Conservation (phyloP, 1,140 invertebrate genomes). For the Holcopasites calliopsidis region DNA sequence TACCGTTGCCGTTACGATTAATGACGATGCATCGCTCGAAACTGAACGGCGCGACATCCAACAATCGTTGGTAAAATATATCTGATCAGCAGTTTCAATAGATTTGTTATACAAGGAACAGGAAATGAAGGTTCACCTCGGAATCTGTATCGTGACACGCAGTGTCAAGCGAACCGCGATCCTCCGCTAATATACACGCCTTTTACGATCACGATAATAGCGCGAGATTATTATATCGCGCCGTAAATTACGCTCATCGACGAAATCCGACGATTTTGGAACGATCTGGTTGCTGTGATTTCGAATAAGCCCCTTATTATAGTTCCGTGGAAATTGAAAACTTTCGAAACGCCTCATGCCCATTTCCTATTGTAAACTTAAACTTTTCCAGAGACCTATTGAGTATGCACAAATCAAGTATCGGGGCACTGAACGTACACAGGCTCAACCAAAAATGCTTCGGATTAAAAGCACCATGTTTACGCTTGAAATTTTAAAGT, state of each 20-base stretch:
- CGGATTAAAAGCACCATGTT: too few species aligned
- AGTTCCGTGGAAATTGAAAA: not conserved
- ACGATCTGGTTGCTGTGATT: not conserved
- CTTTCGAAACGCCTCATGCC: not conserved
- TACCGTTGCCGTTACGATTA: conserved; percentile 9
- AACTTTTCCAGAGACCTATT: not conserved
- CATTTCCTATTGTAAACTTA: too few species aligned
- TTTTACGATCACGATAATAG: conserved; percentile 1
- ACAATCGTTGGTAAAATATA: too few species aligned
- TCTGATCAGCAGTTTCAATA: too few species aligned
- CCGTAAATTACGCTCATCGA: conserved; percentile 4
- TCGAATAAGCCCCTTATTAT: not conserved
- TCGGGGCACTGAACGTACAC: not conserved
- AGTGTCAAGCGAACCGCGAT: not conserved
- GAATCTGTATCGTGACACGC: conserved; percentile 14
- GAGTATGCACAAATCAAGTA: not conserved
- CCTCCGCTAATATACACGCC: conserved; percentile 15
- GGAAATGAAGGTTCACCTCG: not conserved
- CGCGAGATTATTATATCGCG: conserved; percentile 31
- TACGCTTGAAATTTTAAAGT: too few species aligned
- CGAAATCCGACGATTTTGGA: conserved; percentile 29
- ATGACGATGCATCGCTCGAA: not conserved
- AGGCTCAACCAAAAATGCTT: too few species aligned
- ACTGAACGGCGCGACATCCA: not conserved
- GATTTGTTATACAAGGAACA: too few species aligned